Conservation (phyloP, 2,888 invertebrate species). For the Drosophila percnosoma region DNA sequence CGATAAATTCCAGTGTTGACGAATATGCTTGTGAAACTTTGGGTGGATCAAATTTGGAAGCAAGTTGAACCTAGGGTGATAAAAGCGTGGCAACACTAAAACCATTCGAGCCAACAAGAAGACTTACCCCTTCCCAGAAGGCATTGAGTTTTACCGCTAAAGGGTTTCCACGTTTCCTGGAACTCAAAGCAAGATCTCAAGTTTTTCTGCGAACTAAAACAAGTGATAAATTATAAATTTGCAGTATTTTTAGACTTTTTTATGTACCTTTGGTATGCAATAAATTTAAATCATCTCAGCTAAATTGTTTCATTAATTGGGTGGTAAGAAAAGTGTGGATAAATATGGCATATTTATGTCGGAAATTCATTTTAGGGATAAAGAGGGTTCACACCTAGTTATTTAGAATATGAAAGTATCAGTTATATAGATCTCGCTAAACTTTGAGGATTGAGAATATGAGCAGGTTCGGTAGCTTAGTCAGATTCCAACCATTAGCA, state of each 20-base stretch:
- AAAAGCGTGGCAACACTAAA: constrained; percentile 14
- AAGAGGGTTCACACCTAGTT: background rate
- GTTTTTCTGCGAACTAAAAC: constrained; percentile 9
- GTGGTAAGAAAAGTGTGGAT: no score
- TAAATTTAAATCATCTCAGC: background rate
- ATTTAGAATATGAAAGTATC: background rate
- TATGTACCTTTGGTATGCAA: constrained; percentile 11
- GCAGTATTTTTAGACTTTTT: background rate
- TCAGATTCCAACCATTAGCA: no score
- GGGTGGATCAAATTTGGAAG: constrained; percentile 35
- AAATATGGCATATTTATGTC: no score
- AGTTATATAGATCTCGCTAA: background rate
- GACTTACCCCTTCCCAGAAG: constrained; percentile 13
- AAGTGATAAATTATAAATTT: constrained; percentile 18
- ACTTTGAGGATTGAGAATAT: background rate
- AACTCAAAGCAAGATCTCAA: background rate
- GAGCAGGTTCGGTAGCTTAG: background rate
- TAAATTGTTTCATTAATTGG: background rate
- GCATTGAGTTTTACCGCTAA: background rate
- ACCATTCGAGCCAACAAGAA: constrained; percentile 20
- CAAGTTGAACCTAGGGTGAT: constrained; percentile 40
- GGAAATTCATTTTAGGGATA: background rate
- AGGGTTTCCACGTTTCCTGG: background rate
- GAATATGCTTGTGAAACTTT: background rate
- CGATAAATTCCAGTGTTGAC: background rate